These are phyloP conservation scores for Teleiodes luculella DNA, from an alignment of 2,888 invertebrate species.

Conservation along the genomic window DNA sequence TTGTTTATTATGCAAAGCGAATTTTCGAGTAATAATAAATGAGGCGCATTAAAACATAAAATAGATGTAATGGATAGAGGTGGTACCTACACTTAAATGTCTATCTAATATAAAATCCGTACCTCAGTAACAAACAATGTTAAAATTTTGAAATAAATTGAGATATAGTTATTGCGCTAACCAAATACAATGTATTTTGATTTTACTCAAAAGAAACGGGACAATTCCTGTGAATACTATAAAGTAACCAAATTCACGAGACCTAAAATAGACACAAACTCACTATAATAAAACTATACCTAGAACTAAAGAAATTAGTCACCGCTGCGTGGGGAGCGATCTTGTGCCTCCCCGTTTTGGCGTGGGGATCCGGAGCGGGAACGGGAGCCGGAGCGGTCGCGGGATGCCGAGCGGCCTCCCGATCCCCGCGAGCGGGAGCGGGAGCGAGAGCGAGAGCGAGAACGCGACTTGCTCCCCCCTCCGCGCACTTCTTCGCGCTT, in stretches of 20 bases:
- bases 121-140: too few relatives aligned
- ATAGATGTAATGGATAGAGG: too few relatives aligned
- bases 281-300: background rate
- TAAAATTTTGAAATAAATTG: too few relatives aligned
- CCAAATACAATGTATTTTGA: too few relatives aligned
- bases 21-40: too few relatives aligned
- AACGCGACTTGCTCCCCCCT: slow-evolving; percentile 57
- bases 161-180: too few relatives aligned
- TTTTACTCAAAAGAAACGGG: background rate
- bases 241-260: slow-evolving; percentile 1
- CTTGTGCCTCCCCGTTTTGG: slow-evolving; percentile 59
- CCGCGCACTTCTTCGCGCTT: slow-evolving; percentile 65
- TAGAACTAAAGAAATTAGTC: slow-evolving; percentile 44
- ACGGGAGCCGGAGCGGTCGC: slow-evolving; percentile 45
- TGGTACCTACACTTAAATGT: too few relatives aligned
- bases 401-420: slow-evolving; percentile 47
- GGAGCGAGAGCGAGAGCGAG: slow-evolving; percentile 48
- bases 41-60: too few relatives aligned
- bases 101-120: too few relatives aligned
- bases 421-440: slow-evolving; percentile 40
- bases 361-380: slow-evolving; percentile 58
- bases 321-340: slow-evolving; percentile 69
- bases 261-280: slow-evolving; percentile 7
- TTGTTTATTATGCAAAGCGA: too few relatives aligned
- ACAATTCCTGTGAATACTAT: background rate